phyloP scores from a whole-genome alignment of 1,140 invertebrate genomes.

The Sminthurinus signatus region DNA sequence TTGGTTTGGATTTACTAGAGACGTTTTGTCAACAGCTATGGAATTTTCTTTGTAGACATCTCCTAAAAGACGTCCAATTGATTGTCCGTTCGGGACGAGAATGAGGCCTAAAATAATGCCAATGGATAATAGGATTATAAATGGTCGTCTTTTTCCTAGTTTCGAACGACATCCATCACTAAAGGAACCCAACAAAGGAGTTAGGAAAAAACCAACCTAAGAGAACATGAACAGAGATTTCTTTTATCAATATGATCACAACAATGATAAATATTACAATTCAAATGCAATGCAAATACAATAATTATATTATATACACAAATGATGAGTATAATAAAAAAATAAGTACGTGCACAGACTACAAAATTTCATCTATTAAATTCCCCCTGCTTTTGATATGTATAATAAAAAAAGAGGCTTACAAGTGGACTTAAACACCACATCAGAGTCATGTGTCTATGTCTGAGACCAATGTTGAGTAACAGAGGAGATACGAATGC shows the following conservation, averaged over 20 bases:
- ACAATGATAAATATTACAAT: too few species aligned
- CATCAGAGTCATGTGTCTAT: constrained; percentile 87
- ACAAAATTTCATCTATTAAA: too few species aligned
- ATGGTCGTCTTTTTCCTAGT: constrained; percentile 79
- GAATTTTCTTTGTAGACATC: constrained; percentile 49
- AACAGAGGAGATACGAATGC: constrained; percentile 93
- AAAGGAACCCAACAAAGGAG: constrained; percentile 82
- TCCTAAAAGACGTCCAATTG: constrained; percentile 70
- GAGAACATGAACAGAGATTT: too few species aligned
- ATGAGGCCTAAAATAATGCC: constrained; percentile 81
- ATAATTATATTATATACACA: background rate
- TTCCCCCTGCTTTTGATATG: too few species aligned
- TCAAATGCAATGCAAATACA: background rate
- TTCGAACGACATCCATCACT: constrained; percentile 77
- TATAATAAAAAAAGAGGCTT: constrained; percentile 16
- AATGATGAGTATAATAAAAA: too few species aligned
- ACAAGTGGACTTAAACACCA: constrained; percentile 84
- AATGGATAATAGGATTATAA: constrained; percentile 79
- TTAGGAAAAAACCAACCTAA: constrained; percentile 81
- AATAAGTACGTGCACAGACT: too few species aligned
- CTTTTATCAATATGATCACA: too few species aligned
- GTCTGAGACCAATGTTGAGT: constrained; percentile 82
- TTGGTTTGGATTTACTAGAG: too few species aligned
- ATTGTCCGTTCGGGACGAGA: constrained; percentile 83
- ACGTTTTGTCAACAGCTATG: background rate